phyloP scores from a whole-genome alignment of 2,113 vertebrate species.

The Vanacampus margaritifer region DNA sequence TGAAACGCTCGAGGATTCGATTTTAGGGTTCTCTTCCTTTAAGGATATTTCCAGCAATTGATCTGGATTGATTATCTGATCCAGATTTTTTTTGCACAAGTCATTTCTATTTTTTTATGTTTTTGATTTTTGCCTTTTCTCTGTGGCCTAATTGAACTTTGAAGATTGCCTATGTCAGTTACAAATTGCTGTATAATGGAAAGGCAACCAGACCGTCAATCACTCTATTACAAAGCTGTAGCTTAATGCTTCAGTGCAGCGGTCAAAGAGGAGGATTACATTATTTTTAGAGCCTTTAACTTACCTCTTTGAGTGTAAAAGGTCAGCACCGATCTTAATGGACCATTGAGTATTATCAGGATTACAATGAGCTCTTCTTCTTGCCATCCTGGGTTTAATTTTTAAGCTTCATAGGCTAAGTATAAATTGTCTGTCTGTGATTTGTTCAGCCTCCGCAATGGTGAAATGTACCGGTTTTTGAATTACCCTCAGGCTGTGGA shows the following conservation, averaged over 20 bases:
- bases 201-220: slow-evolving; percentile 31
- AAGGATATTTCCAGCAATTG: not conserved
- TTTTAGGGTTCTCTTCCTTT: slow-evolving; percentile 9
- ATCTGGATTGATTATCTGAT: slow-evolving; percentile 19
- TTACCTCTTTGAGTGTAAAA: slow-evolving; percentile 57
- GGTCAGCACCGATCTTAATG: slow-evolving; percentile 63
- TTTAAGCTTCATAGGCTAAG: slow-evolving; percentile 49
- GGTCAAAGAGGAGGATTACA: slow-evolving; percentile 56
- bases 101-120: not conserved
- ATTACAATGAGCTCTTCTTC: slow-evolving; percentile 63
- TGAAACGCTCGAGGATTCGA: slow-evolving; percentile 25
- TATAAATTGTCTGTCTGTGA: slow-evolving; percentile 41
- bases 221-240: slow-evolving; percentile 41
- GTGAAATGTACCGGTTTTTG: slow-evolving; percentile 37
- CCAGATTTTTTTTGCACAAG: slow-evolving; percentile 14
- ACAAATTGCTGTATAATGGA: slow-evolving; percentile 20
- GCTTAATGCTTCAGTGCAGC: slow-evolving; percentile 37
- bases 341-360: slow-evolving; percentile 60
- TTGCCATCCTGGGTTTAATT: slow-evolving; percentile 48
- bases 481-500: slow-evolving; percentile 30
- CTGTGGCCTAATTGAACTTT: slow-evolving; percentile 34
- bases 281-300: slow-evolving; percentile 66
- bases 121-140: slow-evolving; percentile 13
- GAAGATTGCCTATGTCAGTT: slow-evolving; percentile 15
- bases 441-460: slow-evolving; percentile 32